Evolutionary conservation across 2,113 vertebrate genomes (phyloP), one percentile per base, ranked within the genome.

Genomic region (Benitochromis conjunctus): DNA sequence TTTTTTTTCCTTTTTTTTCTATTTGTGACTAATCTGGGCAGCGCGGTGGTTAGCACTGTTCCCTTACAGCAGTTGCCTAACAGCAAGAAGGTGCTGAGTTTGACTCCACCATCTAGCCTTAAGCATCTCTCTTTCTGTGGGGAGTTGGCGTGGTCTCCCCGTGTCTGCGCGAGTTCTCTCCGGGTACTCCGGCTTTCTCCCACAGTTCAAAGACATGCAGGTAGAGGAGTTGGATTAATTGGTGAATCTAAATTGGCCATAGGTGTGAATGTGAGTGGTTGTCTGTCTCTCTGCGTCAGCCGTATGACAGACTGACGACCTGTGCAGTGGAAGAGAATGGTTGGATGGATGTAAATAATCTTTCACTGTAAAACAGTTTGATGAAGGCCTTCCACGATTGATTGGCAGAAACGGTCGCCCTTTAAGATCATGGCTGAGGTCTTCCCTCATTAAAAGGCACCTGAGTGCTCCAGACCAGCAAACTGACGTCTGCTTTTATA

Each of bases 311-410:
- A 62, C 31, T 62, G 58, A 36, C 2, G 2, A 62, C 18, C 58
- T 36, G 1, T 36, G 31, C 31, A 62, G 18, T 62, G n/a, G 18
- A 1, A 64, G 10, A 64, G 18, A 64, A 36, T 36, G 60, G 36
- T n/a, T 64, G 31, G 60, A 64, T 64, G 60, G 60, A 64, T 64
- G 18, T n/a, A 31, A 64, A 38, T 38, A 64, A 66, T 66, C 36
- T 66, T 66, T 66, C 60, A 64, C 60, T 13, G 19, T 64, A 64
- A 38, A 66, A 21, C n/a, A 41, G 62, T 0, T 66, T 41, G 62
- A 34, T 41, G 19, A 41, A 66, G 19, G 0, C 62, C 11, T 41
- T 41, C 36, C 62, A 21, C 0, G 11, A 64, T 64, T 64, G 31
- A 64, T 64, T 34, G 62, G 62, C 19, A 41, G 34, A 36, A 41